Base-by-base conservation (phyloP, 1,140 invertebrate species). In the Bombyx mandarina region DNA sequence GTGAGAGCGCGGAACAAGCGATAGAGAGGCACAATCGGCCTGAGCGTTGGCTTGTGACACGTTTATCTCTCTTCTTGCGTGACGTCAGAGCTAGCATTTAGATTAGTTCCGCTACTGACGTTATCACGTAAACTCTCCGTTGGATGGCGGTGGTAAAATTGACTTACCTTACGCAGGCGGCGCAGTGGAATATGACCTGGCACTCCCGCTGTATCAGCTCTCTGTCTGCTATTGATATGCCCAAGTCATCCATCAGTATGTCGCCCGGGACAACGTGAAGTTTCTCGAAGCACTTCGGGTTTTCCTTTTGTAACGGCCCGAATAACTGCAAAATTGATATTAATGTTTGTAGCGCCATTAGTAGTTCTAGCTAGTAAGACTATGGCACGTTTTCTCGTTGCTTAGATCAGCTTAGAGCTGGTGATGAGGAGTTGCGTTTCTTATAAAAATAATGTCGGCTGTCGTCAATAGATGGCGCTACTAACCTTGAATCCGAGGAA, bases 161-260 rank as follows among this genome's bases (percentile, higher is more conserved):
- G 8, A 45, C 26, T 57, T 68, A 88, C 86, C 85, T 83, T 35
- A 93, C 94, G 72, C 96, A 97, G 22, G 97, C 97, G n/a, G 97
- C 96, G 68, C 94, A 95, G 73, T 98, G 96, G 84, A 97, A 96
- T 0, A 98, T 88, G n/a, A 97, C 90, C 43, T 93, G 91, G 12
- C 96, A 92, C 59, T 93, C 90, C 8, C 90, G 79, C 53, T 88
- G 84, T 22, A 91, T 65, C 57, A 77, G 70, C 45, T 84, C 64
- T 61, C 90, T 87, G 66, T 95, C 96, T 43, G 89, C 84, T 2
- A 89, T 62, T 1, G 90, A 92, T 3, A 95, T 74, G 1, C 93
- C 97, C 45, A 99, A 87, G 59, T 93, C 91, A 5, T 94, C 92
- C 55, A 92, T 84, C 18, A 94, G 90, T 2, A 99, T 92, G 84